Evolutionary conservation across 2,797 vertebrate species (phyloP).

Genomic region (Phalloptychus januarius): DNA sequence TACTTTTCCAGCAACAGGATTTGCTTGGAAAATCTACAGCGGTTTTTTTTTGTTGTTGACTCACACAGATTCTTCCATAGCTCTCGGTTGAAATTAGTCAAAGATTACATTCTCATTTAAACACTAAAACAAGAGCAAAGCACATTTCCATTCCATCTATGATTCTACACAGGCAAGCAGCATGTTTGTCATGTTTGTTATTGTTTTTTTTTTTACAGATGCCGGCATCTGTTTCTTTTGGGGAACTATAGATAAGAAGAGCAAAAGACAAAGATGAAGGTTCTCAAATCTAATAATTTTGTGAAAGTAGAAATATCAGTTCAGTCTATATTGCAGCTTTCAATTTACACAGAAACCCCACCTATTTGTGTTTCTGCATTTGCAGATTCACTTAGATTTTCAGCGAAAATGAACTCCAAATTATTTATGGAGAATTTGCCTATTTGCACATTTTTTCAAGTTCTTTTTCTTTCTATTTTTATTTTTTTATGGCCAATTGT

Average conservation of each 20-base stretch:
- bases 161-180: not conserved
- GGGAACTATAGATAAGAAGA: not conserved
- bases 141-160: not conserved
- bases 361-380: not conserved
- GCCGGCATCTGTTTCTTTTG: not conserved
- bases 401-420: not conserved
- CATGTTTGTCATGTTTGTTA: not conserved
- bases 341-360: not conserved
- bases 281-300: slow-evolving; percentile 9
- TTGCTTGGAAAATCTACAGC: not conserved
- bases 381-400: not conserved
- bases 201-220: not conserved
- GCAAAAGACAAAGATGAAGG: slow-evolving; percentile 4
- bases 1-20: not conserved
- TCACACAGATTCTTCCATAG: not conserved
- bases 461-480: not conserved
- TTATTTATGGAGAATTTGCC: not conserved
- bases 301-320: slow-evolving; percentile 3
- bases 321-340: not conserved
- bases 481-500: not conserved
- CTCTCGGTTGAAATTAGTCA: not conserved
- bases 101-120: not conserved
- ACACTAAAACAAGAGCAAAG: not conserved
- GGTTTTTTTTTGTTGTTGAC: not conserved
- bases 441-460: not conserved